These are phyloP conservation scores for Mesembrinibis cayennensis DNA, from an alignment of 2,113 vertebrate genomes.

Conservation along the genomic window DNA sequence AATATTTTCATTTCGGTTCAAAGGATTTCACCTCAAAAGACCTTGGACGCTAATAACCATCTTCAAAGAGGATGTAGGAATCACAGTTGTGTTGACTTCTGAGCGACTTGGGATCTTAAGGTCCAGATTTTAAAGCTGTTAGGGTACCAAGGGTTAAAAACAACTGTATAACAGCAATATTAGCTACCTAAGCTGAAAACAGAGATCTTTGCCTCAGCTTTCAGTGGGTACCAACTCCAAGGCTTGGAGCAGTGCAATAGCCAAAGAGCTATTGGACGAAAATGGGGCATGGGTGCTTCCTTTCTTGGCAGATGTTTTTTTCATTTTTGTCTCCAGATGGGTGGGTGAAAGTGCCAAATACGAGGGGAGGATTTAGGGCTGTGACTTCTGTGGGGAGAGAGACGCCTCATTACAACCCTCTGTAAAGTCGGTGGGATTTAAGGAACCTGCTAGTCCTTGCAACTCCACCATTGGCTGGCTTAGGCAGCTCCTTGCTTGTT, in stretches of 20 bases:
- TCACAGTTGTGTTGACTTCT: neutral
- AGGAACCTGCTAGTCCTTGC: neutral
- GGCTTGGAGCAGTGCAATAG: neutral
- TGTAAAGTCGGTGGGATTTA: neutral
- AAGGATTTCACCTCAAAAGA: constrained; percentile 1
- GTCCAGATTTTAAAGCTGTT: neutral
- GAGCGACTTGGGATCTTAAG: neutral
- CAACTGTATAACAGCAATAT: neutral
- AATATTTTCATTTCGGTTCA: neutral
- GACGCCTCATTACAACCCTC: neutral
- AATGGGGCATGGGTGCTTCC: neutral
- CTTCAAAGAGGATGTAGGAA: neutral
- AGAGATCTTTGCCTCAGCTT: neutral
- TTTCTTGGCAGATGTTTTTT: neutral
- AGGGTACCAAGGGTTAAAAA: neutral
- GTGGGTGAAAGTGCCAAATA: neutral
- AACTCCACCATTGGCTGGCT: neutral
- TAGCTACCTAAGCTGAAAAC: neutral
- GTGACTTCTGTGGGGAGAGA: neutral
- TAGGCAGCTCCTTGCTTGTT: neutral
- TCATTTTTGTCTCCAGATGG: neutral
- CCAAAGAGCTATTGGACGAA: neutral
- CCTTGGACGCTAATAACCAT: neutral
- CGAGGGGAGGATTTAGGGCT: neutral
- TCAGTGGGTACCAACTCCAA: neutral